Percentiles rank a stretch among this genome's conserved stretches.
These are phyloP conservation scores for Sakesphorus luctuosus DNA, from an alignment of 2,113 vertebrate genomes.

Conservation along the genomic window DNA sequence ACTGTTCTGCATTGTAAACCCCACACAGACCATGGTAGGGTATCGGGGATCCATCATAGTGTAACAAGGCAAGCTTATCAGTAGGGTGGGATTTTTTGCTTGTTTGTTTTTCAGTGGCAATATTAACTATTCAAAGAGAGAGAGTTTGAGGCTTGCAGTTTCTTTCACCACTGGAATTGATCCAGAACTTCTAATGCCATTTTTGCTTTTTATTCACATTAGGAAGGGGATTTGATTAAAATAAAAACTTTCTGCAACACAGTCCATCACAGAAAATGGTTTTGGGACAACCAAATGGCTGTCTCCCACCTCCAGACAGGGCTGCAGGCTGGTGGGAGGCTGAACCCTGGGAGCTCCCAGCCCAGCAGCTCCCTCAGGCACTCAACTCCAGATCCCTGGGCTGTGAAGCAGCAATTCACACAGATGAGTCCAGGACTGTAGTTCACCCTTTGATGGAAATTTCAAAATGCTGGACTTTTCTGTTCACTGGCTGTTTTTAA, in stretches of 20 bases:
- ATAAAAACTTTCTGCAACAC: not conserved
- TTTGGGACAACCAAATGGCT: not conserved
- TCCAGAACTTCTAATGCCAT: not conserved
- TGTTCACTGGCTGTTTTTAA: not conserved
- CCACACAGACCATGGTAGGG: not conserved
- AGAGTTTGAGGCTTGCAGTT: not conserved
- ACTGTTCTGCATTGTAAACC: not conserved
- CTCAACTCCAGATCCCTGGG: not conserved
- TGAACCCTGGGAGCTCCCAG: not conserved
- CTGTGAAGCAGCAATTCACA: not conserved
- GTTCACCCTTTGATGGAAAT: not conserved
- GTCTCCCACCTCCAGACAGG: not conserved
- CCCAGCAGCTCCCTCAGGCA: not conserved
- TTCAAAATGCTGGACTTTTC: not conserved
- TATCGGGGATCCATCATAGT: not conserved
- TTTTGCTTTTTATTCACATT: not conserved
- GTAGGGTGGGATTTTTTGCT: not conserved
- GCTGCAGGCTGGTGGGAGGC: not conserved
- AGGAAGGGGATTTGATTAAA: not conserved
- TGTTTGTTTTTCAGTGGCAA: not conserved
- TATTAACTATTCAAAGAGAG: not conserved
- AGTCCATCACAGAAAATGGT: not conserved
- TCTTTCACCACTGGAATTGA: not conserved
- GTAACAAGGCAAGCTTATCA: not conserved
- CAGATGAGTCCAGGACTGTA: not conserved